Conservation (phyloP, 1,140 invertebrate species). For the Euura lappo region DNA sequence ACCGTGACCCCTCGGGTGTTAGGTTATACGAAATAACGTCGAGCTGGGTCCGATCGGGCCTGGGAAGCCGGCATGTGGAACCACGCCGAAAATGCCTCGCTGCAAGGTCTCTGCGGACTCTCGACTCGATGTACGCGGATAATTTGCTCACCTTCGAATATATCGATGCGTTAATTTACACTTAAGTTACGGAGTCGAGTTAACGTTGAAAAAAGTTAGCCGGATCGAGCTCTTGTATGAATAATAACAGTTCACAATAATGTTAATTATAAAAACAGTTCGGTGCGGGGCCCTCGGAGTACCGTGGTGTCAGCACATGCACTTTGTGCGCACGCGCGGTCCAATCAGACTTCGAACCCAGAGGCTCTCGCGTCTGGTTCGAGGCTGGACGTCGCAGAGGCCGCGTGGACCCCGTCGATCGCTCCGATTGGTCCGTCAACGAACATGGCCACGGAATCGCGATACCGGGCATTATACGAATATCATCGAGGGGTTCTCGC, state of each 20-base stretch:
- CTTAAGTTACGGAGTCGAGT: background rate
- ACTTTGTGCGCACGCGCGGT: constrained; percentile 12
- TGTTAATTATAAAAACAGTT: constrained; percentile 48
- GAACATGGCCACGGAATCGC: background rate
- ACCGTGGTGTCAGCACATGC: constrained; percentile 48
- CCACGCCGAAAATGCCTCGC: background rate
- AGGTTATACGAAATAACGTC: background rate
- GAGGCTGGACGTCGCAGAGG: background rate
- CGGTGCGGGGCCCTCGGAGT: constrained; percentile 33
- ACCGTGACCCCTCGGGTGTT: background rate
- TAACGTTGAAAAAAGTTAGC: background rate
- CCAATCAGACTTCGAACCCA: constrained; percentile 5
- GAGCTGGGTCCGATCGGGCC: background rate
- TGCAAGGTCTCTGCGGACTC: background rate
- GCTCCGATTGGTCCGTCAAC: background rate
- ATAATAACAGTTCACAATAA: constrained; percentile 35
- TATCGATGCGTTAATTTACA: background rate
- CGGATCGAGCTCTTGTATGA: constrained; percentile 8
- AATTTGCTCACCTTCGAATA: background rate
- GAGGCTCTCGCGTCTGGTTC: background rate
- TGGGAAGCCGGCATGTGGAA: background rate
- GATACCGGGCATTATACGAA: background rate
- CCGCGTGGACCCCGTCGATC: background rate
- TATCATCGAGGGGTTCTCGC: background rate
- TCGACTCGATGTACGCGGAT: background rate